phyloP scores from a whole-genome alignment of 2,113 vertebrate genomes.

The Haemorhous mexicanus region DNA sequence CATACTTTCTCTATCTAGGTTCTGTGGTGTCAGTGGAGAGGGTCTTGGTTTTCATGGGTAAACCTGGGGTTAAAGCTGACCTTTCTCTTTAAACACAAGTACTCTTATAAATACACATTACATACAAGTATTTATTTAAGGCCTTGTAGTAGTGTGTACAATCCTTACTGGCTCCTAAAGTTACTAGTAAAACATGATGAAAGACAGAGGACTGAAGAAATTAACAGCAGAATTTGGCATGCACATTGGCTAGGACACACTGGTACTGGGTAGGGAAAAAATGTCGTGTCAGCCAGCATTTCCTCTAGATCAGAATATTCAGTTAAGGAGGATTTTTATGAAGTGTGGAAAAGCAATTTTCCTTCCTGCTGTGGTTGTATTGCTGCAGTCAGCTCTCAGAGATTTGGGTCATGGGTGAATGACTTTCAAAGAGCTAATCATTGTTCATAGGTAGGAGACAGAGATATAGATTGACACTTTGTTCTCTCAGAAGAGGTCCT shows the following conservation, averaged over 20 bases:
- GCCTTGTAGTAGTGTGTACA: neutral
- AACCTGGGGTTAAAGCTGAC: neutral
- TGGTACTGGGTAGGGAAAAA: neutral
- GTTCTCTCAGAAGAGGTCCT: neutral
- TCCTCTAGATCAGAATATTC: neutral
- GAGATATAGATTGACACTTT: neutral
- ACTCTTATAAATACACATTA: neutral
- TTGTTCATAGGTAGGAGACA: neutral
- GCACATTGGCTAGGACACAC: neutral
- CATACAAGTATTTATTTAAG: neutral
- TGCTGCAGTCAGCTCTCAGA: slow-evolving; percentile 16
- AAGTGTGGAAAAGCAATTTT: slow-evolving; percentile 38
- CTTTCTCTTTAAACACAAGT: neutral
- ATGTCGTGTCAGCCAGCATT: neutral
- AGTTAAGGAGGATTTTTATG: neutral
- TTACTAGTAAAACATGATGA: neutral
- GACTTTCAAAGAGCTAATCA: slow-evolving; percentile 27
- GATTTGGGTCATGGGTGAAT: neutral
- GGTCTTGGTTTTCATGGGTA: neutral
- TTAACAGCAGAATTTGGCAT: neutral
- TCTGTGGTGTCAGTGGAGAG: neutral
- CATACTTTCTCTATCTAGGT: neutral
- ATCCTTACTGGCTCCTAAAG: neutral
- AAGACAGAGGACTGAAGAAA: neutral
- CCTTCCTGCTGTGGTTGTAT: neutral